These are phyloP conservation scores for Spilosoma lubricipeda DNA, from an alignment of 2,888 invertebrate species.

Conservation along the genomic window DNA sequence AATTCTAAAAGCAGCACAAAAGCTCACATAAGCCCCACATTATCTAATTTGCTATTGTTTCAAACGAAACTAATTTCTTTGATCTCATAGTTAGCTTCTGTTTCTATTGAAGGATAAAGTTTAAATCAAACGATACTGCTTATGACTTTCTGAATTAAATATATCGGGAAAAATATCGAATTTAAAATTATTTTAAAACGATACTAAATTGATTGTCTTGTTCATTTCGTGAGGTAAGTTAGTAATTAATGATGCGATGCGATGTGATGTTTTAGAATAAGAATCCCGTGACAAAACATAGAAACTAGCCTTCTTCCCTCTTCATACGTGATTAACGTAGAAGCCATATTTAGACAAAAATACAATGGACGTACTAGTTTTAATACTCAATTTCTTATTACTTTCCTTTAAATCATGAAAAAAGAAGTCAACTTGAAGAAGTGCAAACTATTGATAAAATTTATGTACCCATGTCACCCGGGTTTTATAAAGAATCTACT, in stretches of 20 bases:
- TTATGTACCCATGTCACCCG: too few species aligned
- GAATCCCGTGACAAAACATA: neutral
- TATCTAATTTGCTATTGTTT: constrained; percentile 68
- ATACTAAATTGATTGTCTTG: neutral
- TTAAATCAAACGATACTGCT: neutral
- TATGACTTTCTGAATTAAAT: constrained; percentile 1
- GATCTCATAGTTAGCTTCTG: constrained; percentile 32
- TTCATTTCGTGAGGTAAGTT: neutral
- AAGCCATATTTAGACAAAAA: too few species aligned
- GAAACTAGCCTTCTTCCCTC: neutral
- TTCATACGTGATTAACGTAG: too few species aligned
- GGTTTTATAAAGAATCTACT: too few species aligned
- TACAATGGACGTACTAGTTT: too few species aligned
- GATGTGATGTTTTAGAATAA: neutral
- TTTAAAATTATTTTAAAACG: neutral
- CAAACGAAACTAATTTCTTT: constrained; percentile 54
- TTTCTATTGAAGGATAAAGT: constrained; percentile 9
- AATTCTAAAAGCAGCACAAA: constrained; percentile 57
- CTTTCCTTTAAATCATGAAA: too few species aligned
- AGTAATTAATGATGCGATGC: neutral
- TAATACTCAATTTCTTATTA: too few species aligned
- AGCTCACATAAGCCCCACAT: constrained; percentile 60
- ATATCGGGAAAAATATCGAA: neutral
- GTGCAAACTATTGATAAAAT: too few species aligned
- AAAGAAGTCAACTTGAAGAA: too few species aligned